phyloP scores from a whole-genome alignment of 2,113 vertebrate genomes.

The Xiphorhynchus elegans region DNA sequence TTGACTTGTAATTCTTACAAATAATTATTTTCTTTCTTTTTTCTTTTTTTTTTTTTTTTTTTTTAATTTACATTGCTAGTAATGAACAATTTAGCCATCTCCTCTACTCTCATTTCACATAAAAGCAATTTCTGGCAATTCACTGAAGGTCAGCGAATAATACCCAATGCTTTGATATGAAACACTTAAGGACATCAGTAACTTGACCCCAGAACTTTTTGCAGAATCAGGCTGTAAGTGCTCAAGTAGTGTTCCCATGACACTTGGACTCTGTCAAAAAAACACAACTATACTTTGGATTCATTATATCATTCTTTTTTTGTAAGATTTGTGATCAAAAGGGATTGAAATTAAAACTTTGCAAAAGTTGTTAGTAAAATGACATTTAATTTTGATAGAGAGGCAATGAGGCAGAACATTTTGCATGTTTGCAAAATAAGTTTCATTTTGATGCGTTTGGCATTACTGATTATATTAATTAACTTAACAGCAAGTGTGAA shows the following conservation, averaged over 20 bases:
- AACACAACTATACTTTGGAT: neutral
- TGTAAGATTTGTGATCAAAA: neutral
- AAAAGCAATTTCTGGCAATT: conserved; percentile 43
- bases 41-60: neutral
- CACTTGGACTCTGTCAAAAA: neutral
- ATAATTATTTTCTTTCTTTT: neutral
- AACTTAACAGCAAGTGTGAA: conserved; percentile 74
- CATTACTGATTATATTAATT: conserved; percentile 78
- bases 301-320: neutral
- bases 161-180: conserved; percentile 21
- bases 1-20: neutral
- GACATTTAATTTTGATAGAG: conserved; percentile 65
- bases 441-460: conserved; percentile 72
- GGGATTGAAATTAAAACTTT: conserved; percentile 53
- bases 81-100: conserved; percentile 15
- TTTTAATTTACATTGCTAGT: neutral
- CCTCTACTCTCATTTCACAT: conserved; percentile 20
- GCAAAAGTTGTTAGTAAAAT: conserved; percentile 63
- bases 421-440: conserved; percentile 74
- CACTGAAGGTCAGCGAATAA: conserved; percentile 32
- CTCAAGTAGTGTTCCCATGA: neutral
- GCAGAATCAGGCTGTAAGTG: conserved; percentile 9
- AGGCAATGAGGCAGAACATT: conserved; percentile 69
- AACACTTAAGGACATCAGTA: conserved; percentile 17
- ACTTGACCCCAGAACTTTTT: conserved; percentile 35